phyloP scores from a whole-genome alignment of 2,888 invertebrate genomes.

The Agapostemon virescens region DNA sequence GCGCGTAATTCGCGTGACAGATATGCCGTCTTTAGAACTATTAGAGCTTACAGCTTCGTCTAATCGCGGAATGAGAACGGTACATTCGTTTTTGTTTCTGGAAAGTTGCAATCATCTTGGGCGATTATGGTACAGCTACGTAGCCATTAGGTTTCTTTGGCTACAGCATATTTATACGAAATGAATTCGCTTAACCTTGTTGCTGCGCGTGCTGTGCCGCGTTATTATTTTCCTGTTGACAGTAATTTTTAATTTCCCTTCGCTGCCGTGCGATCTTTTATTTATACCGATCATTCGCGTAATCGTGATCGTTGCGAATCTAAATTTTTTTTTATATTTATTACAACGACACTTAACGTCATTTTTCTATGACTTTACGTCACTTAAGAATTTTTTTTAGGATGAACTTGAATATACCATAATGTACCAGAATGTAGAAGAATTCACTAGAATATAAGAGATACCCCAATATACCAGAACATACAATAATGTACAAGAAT shows the following conservation, averaged over 20 bases:
- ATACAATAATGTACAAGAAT: too few relatives aligned
- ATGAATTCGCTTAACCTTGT: conserved; percentile 18
- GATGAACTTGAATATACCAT: too few relatives aligned
- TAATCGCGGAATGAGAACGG: conserved; percentile 31
- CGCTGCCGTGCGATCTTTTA: accelerated
- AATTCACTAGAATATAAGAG: too few relatives aligned
- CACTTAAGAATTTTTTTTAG: too few relatives aligned
- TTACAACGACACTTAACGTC: too few relatives aligned
- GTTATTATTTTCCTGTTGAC: conserved; percentile 9
- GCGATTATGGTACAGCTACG: conserved; percentile 28
- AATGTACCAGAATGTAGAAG: too few relatives aligned
- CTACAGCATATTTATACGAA: conserved; percentile 7
- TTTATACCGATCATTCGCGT: background rate
- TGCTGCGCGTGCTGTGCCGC: background rate
- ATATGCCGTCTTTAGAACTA: conserved; percentile 11
- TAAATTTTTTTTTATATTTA: too few relatives aligned
- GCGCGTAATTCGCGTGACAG: conserved; percentile 24
- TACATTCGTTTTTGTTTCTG: conserved; percentile 23
- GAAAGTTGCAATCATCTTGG: conserved; percentile 37
- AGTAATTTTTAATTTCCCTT: background rate
- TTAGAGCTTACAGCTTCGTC: conserved; percentile 11
- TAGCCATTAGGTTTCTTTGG: conserved; percentile 37
- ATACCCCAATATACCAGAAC: too few relatives aligned
- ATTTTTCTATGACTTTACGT: too few relatives aligned
- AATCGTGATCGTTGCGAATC: background rate